Base-by-base conservation (phyloP, 2,113 vertebrate genomes). In the Python bivittatus region DNA sequence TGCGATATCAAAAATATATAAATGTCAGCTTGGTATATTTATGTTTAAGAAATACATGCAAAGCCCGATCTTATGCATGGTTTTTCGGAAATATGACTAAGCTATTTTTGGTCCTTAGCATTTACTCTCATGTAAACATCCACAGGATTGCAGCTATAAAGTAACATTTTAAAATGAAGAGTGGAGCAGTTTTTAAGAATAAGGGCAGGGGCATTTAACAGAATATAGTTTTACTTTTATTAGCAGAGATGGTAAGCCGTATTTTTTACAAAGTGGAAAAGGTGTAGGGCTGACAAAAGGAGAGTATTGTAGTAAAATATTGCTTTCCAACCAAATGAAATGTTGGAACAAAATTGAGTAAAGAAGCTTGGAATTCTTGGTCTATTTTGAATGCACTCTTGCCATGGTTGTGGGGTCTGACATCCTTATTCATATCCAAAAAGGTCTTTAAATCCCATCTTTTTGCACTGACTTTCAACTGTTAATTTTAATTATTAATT, bases 11-110 rank as follows among this genome's bases (percentile, higher is more conserved):
- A 93, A 42, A 56, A 42, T 0, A 22, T 33, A 33, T 57, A 44
- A 84, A 8, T 68, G 6, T 72, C 89, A 5, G 9, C 4, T 87
- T 84, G 0, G 15, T 64, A 92, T 33, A 1, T 89, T 20, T 84
- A 20, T 61, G 57, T 90, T 79, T 92, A 93, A 90, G 94, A 88
- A 86, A 90, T 83, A 42, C 25, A 86, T 38, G 25, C 38, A 22
- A 48, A 64, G n/a, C 48, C 15, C 33, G n/a, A 64, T 27, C 29
- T 25, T 54, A 25, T 29, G 38, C 2, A 53, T 53, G 20, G 12
- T 27, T 90, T 10, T 42, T 84, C 72, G 44, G 54, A 84, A 90
- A 83, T 44, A 79, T 9, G 2, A 79, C 17, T 79, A 57, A 84
- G 33, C 89, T 54, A 57, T 53, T 48, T n/a, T n/a, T 91, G 17